Base-by-base conservation (phyloP, 1,140 invertebrate genomes). In the Sogatella furcifera region DNA sequence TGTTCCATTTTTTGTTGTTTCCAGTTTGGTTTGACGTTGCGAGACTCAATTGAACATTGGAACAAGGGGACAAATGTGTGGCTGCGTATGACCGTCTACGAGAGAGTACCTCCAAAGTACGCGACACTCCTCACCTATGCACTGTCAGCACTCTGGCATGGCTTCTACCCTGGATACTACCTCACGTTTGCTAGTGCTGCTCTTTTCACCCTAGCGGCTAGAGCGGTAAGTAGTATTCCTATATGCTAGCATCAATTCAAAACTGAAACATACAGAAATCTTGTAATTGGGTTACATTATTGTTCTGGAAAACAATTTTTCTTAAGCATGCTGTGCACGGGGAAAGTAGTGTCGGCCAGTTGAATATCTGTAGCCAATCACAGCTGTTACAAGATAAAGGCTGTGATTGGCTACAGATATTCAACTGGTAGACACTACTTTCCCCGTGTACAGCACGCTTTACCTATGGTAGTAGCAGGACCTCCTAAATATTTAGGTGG, bases 111-210 rank as follows among this genome's bases (percentile, higher is more conserved):
- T 21, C 75, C 77, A 38, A 75, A 74, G 53, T 78, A 80, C 66
- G 77, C 81, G 64, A 85, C 84, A 38, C 64, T 84, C 13, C 78
- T 84, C 52, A 96, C 94, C 1, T 98, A 95, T 74, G 75, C 83
- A 1, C 76, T 97, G 52, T 96, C 92, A 22, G 94, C 94, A 15
- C 70, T 97, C 21, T 98, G 96, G 96, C 96, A 98, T 77, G 96
- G 91, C 58, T 97, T 96, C 73, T 94, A 96, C 76, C 93, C 94
- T 6, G 95, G 96, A 13, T 99, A 99, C 77, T 99, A 98, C 73
- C 70, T 98, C 41, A 95, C 93, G 1, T 99, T 99, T 74, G 80
- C 90, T 24, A 86, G 83, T 24, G 93, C 88, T 13, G 91, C 91
- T 0, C 67, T 98, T 1, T 89, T 95, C 69, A 96, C 94, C 2